Evolutionary conservation across 2,113 vertebrate genomes (phyloP).

Genomic region (Gadus macrocephalus): DNA sequence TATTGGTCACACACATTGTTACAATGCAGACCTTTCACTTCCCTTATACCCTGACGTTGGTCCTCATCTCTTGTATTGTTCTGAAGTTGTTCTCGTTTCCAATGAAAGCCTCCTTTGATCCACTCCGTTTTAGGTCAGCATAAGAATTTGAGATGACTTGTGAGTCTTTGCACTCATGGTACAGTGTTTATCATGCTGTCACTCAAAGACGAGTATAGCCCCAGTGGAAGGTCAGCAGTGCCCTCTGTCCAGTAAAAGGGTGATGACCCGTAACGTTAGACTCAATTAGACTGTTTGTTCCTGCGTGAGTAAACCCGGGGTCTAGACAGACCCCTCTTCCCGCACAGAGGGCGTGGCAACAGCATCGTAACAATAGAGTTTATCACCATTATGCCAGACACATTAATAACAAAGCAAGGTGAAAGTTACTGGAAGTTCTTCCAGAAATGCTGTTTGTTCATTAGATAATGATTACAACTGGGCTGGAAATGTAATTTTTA

Average conservation of each 20-base stretch:
- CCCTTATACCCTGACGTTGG: not conserved
- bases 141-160: not conserved
- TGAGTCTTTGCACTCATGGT: conserved; percentile 18
- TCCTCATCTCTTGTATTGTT: not conserved
- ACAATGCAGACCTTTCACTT: conserved; percentile 5
- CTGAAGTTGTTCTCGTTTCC: not conserved
- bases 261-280: conserved; percentile 62
- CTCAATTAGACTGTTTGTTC: conserved; percentile 50
- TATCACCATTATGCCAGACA: conserved; percentile 35
- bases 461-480: not conserved
- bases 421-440: conserved; percentile 9
- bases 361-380: conserved; percentile 57
- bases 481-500: too few relatives aligned
- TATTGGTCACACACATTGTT: conserved; percentile 29
- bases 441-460: conserved; percentile 11
- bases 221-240: conserved; percentile 19
- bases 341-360: conserved; percentile 51
- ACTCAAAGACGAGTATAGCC: conserved; percentile 19
- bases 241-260: conserved; percentile 34
- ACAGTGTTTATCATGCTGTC: conserved; percentile 25
- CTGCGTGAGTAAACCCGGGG: conserved; percentile 45
- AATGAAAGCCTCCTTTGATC: conserved; percentile 28
- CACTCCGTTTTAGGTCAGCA: conserved; percentile 4
- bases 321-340: conserved; percentile 54
- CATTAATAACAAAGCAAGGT: conserved; percentile 18